Evolutionary conservation across 2,113 vertebrate genomes (phyloP).

Genomic region (Lycocorax pyrrhopterus): DNA sequence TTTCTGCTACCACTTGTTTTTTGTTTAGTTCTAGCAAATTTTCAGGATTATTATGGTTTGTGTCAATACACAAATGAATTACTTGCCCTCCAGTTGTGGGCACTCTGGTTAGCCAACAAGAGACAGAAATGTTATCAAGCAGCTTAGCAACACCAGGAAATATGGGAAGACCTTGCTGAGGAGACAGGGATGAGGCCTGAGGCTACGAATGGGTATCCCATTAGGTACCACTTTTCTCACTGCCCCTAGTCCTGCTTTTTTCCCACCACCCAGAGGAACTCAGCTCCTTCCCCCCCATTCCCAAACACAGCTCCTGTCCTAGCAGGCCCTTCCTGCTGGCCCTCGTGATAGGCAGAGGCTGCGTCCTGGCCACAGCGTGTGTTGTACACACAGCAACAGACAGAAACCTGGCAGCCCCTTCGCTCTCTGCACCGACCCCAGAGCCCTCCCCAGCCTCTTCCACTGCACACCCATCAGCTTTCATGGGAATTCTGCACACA

Average conservation of each 20-base stretch:
- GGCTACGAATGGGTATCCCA: not conserved
- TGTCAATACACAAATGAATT: not conserved
- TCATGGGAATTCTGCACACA: not conserved
- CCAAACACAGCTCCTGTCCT: not conserved
- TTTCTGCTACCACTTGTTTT: not conserved
- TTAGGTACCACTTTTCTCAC: not conserved
- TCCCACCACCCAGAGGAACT: not conserved
- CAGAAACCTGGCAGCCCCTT: conserved; percentile 14
- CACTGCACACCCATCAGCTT: not conserved
- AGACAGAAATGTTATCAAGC: not conserved
- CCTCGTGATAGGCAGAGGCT: not conserved
- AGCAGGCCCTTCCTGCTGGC: not conserved
- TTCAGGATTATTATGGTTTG: not conserved
- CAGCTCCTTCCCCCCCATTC: not conserved
- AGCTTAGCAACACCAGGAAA: not conserved
- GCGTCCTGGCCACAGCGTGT: not conserved
- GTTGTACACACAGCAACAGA: not conserved
- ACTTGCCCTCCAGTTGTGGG: not conserved
- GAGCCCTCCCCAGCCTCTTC: not conserved
- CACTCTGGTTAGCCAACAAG: not conserved
- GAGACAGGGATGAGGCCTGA: not conserved
- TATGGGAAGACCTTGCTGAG: not conserved
- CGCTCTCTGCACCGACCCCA: not conserved
- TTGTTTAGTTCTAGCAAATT: not conserved
- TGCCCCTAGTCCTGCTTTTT: not conserved